Conservation (phyloP, 2,888 invertebrate genomes). For the Gerris lacustris region DNA sequence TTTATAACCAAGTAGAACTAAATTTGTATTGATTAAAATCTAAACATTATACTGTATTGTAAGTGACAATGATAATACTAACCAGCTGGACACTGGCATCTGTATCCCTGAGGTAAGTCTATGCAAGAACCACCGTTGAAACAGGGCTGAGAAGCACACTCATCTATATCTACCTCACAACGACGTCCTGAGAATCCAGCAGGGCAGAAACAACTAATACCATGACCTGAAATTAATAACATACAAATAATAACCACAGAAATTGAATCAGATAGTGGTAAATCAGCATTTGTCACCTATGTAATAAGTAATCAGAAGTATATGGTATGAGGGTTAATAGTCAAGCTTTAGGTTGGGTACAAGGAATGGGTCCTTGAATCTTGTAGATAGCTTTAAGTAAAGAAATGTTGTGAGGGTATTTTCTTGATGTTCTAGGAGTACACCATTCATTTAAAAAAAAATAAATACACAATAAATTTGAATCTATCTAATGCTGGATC, state of each 20-base stretch:
- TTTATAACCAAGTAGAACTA: neutral
- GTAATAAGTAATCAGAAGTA: too few species aligned
- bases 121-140: slow-evolving; percentile 85
- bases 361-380: too few species aligned
- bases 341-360: neutral
- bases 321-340: neutral
- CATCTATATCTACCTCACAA: slow-evolving; percentile 90
- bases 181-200: slow-evolving; percentile 86
- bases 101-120: slow-evolving; percentile 83
- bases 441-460: too few species aligned
- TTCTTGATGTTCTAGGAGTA: too few species aligned
- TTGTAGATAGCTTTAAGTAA: too few species aligned
- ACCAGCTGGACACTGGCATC: slow-evolving; percentile 71
- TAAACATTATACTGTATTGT: too few species aligned
- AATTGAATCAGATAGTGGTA: neutral
- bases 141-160: slow-evolving; percentile 87
- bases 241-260: neutral
- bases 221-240: slow-evolving; percentile 45
- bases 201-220: slow-evolving; percentile 82
- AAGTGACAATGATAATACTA: slow-evolving; percentile 3
- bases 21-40: neutral
- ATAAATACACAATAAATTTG: too few species aligned
- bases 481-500: too few species aligned
- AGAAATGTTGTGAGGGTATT: too few species aligned
- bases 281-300: too few species aligned